Percentiles rank a stretch among this genome's conserved stretches.
Evolutionary conservation across 2,113 vertebrate genomes (phyloP).

Genomic region (Psittacara wagleri): DNA sequence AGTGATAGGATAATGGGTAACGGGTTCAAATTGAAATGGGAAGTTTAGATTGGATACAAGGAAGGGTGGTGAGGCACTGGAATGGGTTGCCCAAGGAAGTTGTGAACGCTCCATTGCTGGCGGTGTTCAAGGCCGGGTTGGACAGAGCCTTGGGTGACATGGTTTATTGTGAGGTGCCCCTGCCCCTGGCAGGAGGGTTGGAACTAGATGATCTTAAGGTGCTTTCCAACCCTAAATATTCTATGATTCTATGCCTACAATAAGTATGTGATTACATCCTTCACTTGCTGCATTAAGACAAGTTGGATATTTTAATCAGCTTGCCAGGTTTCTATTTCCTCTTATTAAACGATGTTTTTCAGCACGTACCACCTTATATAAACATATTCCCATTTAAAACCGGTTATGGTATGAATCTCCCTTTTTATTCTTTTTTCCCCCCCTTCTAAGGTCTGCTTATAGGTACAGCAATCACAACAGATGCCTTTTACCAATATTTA

Average conservation of each 20-base stretch:
- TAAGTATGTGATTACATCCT: neutral
- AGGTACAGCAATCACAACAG: neutral
- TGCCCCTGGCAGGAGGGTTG: no score
- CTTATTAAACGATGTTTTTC: neutral
- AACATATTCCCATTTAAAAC: neutral
- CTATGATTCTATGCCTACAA: neutral
- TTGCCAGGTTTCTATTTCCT: neutral
- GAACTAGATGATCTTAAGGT: no score
- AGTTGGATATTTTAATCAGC: neutral
- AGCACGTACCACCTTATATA: neutral
- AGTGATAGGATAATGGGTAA: no score
- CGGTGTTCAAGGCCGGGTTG: no score
- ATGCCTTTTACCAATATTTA: neutral
- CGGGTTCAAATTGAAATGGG: no score
- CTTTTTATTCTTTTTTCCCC: neutral
- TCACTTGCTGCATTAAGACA: neutral
- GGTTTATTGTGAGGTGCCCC: no score
- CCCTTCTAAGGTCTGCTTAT: neutral
- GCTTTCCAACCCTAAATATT: no score
- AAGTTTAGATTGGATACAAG: no score
- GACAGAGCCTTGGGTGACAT: no score
- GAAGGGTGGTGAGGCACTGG: no score
- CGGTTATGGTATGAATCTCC: neutral
- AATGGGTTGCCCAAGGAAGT: no score
- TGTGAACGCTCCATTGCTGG: no score